These are phyloP conservation scores for Helarctos malayanus DNA, from an alignment of 2,797 vertebrate species.

Conservation along the genomic window DNA sequence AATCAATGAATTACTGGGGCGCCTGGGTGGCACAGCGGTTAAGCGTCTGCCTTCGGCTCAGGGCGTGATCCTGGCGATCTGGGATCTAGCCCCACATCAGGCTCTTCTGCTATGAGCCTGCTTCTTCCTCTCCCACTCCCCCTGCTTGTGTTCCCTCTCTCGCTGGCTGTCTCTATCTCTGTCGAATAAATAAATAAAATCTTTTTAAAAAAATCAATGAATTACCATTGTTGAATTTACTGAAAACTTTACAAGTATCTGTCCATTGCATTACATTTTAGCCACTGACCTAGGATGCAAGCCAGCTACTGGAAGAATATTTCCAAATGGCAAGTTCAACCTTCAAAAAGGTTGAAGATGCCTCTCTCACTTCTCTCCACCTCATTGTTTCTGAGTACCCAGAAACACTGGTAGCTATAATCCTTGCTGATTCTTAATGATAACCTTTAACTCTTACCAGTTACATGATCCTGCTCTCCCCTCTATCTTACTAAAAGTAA, in stretches of 20 bases:
- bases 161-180: no score
- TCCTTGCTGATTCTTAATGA: not conserved
- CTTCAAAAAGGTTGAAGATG: not conserved
- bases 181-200: no score
- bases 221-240: not conserved
- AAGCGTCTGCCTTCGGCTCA: no score
- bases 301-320: not conserved
- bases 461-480: not conserved
- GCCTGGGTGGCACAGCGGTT: no score
- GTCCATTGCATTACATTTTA: not conserved
- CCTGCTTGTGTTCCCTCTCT: no score
- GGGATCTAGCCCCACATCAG: no score
- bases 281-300: not conserved
- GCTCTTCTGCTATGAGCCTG: no score
- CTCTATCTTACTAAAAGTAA: slow-evolving; percentile 60
- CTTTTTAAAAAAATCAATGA: not conserved
- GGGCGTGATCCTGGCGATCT: no score
- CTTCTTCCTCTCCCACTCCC: no score
- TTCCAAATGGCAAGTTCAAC: slow-evolving; percentile 11
- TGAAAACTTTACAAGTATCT: slow-evolving; percentile 19
- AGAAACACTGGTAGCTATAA: not conserved
- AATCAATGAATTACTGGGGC: not conserved
- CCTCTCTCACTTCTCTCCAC: not conserved
- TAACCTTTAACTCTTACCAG: not conserved
- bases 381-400: not conserved